Conservation (phyloP, 2,113 vertebrate genomes). For the Paralichthys olivaceus region DNA sequence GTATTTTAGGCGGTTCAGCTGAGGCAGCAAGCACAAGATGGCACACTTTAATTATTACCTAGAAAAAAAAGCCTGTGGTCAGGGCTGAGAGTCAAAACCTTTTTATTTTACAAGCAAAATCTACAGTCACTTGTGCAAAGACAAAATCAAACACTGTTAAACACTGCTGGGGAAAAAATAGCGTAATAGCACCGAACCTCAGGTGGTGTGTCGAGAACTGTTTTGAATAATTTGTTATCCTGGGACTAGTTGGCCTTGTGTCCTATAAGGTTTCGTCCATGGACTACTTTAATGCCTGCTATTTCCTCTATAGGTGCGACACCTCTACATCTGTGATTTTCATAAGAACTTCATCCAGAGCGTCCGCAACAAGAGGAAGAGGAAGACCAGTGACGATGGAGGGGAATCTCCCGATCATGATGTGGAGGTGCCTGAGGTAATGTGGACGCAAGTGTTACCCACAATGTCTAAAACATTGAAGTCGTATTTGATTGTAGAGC, state of each 20-base stretch:
- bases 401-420: conserved; percentile 98
- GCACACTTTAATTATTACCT: no score
- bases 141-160: no score
- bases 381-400: conserved; percentile 97
- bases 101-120: no score
- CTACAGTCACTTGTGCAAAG: no score
- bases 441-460: background rate
- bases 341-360: conserved; percentile 99
- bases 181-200: no score
- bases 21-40: background rate
- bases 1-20: background rate
- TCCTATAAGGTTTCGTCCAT: no score
- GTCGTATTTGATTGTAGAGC: background rate
- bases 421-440: conserved; percentile 94
- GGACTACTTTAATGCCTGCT: background rate
- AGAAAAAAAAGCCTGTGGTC: background rate
- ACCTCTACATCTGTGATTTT: conserved; percentile 98
- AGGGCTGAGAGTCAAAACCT: no score
- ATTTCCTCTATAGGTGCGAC: conserved; percentile 85
- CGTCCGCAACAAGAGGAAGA: conserved; percentile 97
- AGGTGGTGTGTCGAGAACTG: no score
- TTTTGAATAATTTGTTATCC: no score
- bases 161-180: no score
- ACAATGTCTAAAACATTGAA: background rate
- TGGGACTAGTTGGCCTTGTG: no score